Evolutionary conservation across 2,888 invertebrate genomes (phyloP).

Genomic region (Rhagonycha fulva): DNA sequence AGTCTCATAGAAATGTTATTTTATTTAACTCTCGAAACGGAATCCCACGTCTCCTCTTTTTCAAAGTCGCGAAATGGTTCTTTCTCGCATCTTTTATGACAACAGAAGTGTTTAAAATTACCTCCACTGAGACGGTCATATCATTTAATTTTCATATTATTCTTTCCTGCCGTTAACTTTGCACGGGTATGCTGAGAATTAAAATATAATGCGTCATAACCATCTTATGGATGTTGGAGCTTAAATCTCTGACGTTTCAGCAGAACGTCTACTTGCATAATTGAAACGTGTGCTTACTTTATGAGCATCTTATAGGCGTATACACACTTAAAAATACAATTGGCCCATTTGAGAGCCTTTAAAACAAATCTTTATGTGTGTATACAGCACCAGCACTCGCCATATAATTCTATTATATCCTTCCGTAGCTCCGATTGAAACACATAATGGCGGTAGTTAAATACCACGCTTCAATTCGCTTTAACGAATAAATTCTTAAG

Average conservation of each 20-base stretch:
- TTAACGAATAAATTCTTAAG: conserved; percentile 29
- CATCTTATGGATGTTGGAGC: conserved; percentile 46
- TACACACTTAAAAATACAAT: conserved; percentile 38
- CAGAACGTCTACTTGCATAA: conserved; percentile 42
- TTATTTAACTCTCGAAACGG: conserved; percentile 53
- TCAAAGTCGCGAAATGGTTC: conserved; percentile 53
- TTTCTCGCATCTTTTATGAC: conserved; percentile 55
- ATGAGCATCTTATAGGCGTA: conserved; percentile 35
- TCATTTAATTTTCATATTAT: conserved; percentile 56
- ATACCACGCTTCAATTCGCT: conserved; percentile 33
- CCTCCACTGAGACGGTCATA: conserved; percentile 52
- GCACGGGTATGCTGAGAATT: conserved; percentile 44
- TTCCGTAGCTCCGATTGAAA: conserved; percentile 21
- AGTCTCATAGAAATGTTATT: conserved; percentile 53
- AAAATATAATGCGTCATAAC: conserved; percentile 53
- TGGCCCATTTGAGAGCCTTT: conserved; percentile 31
- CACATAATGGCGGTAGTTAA: conserved; percentile 30
- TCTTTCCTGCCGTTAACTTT: conserved; percentile 44
- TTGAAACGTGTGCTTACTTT: conserved; percentile 44
- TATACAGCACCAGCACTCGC: conserved; percentile 20
- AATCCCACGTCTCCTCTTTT: conserved; percentile 53
- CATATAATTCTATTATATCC: conserved; percentile 35
- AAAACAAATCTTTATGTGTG: conserved; percentile 41
- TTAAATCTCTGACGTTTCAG: conserved; percentile 45
- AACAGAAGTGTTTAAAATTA: conserved; percentile 57